phyloP scores from a whole-genome alignment of 2,113 vertebrate genomes.

The Pollimyrus isidori region DNA sequence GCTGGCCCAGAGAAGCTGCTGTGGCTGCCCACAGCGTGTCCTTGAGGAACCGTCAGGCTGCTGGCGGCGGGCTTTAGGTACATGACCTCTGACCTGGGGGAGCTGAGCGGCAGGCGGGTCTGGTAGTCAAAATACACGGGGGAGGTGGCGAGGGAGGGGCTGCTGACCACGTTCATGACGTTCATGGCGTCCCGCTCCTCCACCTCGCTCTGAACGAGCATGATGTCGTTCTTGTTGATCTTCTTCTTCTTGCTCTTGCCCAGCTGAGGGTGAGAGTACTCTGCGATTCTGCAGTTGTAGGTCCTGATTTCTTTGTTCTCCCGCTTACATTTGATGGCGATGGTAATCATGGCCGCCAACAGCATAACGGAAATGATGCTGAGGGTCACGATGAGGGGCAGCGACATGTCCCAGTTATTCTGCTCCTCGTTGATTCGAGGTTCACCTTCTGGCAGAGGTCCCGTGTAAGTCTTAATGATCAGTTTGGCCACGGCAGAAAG shows the following conservation, averaged over 20 bases:
- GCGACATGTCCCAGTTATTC: constrained; percentile 92
- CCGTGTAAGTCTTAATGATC: constrained; percentile 83
- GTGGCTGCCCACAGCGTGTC: constrained; percentile 90
- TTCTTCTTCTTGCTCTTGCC: constrained; percentile 97
- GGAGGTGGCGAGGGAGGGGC: constrained; percentile 95
- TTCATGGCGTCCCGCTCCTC: constrained; percentile 98
- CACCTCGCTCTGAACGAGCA: constrained; percentile 97
- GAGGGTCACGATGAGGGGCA: constrained; percentile 91
- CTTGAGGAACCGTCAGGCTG: constrained; percentile 97
- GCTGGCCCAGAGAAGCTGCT: constrained; percentile 96
- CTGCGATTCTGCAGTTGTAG: constrained; percentile 97
- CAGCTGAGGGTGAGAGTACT: constrained; percentile 94
- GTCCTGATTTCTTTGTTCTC: constrained; percentile 99
- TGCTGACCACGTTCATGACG: constrained; percentile 99
- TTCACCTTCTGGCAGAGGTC: constrained; percentile 81
- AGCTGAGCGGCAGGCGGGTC: constrained; percentile 97
- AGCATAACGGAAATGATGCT: constrained; percentile 95
- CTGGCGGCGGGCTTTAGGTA: constrained; percentile 96
- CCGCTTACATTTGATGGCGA: constrained; percentile 92
- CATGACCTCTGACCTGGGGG: constrained; percentile 98
- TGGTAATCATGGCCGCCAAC: constrained; percentile 94
- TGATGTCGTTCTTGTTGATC: constrained; percentile 96
- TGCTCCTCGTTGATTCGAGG: constrained; percentile 80
- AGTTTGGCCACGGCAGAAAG: constrained; percentile 88
- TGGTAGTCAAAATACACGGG: constrained; percentile 99